phyloP scores from a whole-genome alignment of 2,797 vertebrate species.

The Cyclura pinguis region DNA sequence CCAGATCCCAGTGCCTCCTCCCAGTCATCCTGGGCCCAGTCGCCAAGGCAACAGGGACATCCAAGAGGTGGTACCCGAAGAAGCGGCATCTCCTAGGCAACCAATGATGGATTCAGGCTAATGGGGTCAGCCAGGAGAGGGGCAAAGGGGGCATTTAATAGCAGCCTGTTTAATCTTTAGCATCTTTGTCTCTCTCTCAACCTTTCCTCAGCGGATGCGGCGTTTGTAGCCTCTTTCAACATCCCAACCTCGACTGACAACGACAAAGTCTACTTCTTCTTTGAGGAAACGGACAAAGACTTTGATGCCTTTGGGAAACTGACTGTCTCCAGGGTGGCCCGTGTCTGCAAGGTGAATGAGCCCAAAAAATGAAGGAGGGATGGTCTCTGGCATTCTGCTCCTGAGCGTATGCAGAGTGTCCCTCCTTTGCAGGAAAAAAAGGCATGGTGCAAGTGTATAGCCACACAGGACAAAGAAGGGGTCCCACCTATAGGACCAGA shows the following conservation, averaged over 20 bases:
- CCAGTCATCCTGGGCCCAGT: too few species aligned
- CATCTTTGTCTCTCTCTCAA: not conserved
- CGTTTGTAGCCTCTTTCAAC: slow-evolving; percentile 88
- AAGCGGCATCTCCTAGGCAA: slow-evolving; percentile 20
- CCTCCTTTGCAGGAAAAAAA: too few species aligned
- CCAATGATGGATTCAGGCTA: not conserved
- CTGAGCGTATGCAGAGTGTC: too few species aligned
- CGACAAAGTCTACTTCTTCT: slow-evolving; percentile 95
- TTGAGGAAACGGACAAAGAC: slow-evolving; percentile 79
- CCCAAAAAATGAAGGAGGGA: too few species aligned
- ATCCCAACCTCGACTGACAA: slow-evolving; percentile 73
- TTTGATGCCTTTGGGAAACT: slow-evolving; percentile 81
- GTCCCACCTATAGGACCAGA: too few species aligned
- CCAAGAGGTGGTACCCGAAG: too few species aligned
- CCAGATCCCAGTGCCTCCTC: too few species aligned
- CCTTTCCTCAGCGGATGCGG: slow-evolving; percentile 82
- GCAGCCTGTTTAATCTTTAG: not conserved
- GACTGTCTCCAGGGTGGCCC: slow-evolving; percentile 78
- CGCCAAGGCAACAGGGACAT: too few species aligned
- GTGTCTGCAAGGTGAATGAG: slow-evolving; percentile 79
- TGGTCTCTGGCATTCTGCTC: too few species aligned
- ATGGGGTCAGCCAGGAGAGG: not conserved
- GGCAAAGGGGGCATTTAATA: not conserved
- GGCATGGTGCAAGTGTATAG: too few species aligned
- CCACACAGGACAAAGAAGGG: too few species aligned